phyloP scores from a whole-genome alignment of 2,888 invertebrate species.

The Anoncus sp. region DNA sequence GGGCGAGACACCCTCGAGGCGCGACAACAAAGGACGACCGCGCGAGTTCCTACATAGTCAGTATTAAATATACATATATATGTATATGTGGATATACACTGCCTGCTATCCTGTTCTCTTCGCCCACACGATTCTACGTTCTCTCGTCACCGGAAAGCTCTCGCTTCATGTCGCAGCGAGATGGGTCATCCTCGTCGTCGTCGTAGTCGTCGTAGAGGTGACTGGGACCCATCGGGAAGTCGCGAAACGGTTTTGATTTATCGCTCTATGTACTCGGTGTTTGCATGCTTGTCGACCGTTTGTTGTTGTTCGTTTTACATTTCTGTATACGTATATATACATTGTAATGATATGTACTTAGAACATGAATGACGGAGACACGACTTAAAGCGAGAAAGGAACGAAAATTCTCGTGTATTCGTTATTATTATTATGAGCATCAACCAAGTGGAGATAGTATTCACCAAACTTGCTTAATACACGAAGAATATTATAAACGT shows the following conservation, averaged over 20 bases:
- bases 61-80: slow-evolving; percentile 26
- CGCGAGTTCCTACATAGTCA: slow-evolving; percentile 63
- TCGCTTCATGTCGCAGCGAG: slow-evolving; percentile 51
- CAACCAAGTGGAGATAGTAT: slow-evolving; percentile 10
- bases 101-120: slow-evolving; percentile 63
- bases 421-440: slow-evolving; percentile 38
- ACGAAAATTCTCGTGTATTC: slow-evolving; percentile 37
- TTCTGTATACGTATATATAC: slow-evolving; percentile 33
- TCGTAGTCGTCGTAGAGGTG: slow-evolving; percentile 62
- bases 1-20: slow-evolving; percentile 77
- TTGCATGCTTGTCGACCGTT: slow-evolving; percentile 61
- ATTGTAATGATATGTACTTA: slow-evolving; percentile 60
- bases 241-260: slow-evolving; percentile 75
- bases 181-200: slow-evolving; percentile 51
- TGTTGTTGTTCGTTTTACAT: slow-evolving; percentile 53
- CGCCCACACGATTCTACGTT: slow-evolving; percentile 58
- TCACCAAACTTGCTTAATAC: slow-evolving; percentile 14
- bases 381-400: slow-evolving; percentile 65
- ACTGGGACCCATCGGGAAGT: slow-evolving; percentile 62
- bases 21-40: slow-evolving; percentile 68
- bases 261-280: slow-evolving; percentile 69
- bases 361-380: slow-evolving; percentile 53
- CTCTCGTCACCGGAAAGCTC: slow-evolving; percentile 62
- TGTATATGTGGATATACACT: slow-evolving; percentile 52
- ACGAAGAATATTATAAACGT: slow-evolving; percentile 52